Conservation (phyloP, 2,113 vertebrate genomes). For the Boleophthalmus pectinirostris region DNA sequence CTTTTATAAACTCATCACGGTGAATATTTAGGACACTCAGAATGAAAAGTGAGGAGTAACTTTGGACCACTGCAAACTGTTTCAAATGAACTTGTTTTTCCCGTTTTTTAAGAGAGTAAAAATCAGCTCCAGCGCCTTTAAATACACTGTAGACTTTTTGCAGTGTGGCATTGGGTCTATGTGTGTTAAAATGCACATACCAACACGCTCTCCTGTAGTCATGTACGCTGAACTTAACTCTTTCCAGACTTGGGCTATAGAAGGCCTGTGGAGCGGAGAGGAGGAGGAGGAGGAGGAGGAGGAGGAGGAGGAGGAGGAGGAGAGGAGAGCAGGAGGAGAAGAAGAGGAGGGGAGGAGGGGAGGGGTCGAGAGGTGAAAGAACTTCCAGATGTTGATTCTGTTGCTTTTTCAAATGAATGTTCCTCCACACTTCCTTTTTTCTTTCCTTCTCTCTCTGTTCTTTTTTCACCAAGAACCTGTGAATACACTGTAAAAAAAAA, state of each 20-base stretch:
- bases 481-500: constrained; percentile 19
- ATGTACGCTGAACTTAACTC: constrained; percentile 50
- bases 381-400: constrained; percentile 72
- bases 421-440: constrained; percentile 66
- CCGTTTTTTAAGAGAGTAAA: no score
- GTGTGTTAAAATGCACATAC: not conserved
- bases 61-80: no score
- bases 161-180: not conserved
- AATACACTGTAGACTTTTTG: not conserved
- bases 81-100: no score
- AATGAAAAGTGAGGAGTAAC: no score
- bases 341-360: constrained; percentile 35
- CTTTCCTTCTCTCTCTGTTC: constrained; percentile 30
- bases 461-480: constrained; percentile 42
- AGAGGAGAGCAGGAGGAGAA: constrained; percentile 14
- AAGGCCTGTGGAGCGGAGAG: constrained; percentile 36
- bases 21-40: no score
- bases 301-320: not conserved
- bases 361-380: constrained; percentile 54
- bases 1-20: no score
- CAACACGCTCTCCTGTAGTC: constrained; percentile 13
- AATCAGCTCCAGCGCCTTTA: not conserved
- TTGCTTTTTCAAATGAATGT: constrained; percentile 62
- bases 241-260: constrained; percentile 58
- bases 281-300: no score